These are phyloP conservation scores for Conistra vaccinii DNA, from an alignment of 2,888 invertebrate species.

Conservation along the genomic window DNA sequence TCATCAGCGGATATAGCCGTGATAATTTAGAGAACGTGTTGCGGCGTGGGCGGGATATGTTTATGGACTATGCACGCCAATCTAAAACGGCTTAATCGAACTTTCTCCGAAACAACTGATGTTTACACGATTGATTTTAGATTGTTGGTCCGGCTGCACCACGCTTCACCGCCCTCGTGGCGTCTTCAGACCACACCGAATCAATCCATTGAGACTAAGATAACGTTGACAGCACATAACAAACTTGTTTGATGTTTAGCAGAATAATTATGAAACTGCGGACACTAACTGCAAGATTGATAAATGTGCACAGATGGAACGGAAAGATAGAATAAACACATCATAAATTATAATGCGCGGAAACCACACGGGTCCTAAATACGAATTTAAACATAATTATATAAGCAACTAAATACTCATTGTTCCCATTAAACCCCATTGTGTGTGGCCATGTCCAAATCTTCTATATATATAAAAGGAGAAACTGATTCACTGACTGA, in stretches of 20 bases:
- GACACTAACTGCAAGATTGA: conserved; percentile 56
- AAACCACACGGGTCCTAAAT: conserved; percentile 17
- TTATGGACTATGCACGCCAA: conserved; percentile 65
- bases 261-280: conserved; percentile 42
- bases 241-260: conserved; percentile 45
- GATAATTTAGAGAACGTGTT: conserved; percentile 48
- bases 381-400: conserved; percentile 7
- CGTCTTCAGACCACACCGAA: conserved; percentile 45
- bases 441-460: conserved; percentile 46
- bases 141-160: conserved; percentile 55
- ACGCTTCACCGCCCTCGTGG: conserved; percentile 58
- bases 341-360: conserved; percentile 48
- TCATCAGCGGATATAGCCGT: conserved; percentile 72
- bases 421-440: conserved; percentile 42
- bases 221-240: conserved; percentile 36
- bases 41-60: conserved; percentile 64
- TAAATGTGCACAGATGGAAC: conserved; percentile 53
- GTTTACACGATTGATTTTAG: conserved; percentile 70
- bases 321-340: conserved; percentile 51
- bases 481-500: too few relatives aligned
- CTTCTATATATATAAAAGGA: too few relatives aligned
- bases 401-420: conserved; percentile 30
- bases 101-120: conserved; percentile 68
- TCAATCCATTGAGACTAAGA: conserved; percentile 22
- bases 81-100: conserved; percentile 68